These are phyloP conservation scores for Plebejus anna DNA, from an alignment of 2,888 invertebrate species.

Conservation along the genomic window DNA sequence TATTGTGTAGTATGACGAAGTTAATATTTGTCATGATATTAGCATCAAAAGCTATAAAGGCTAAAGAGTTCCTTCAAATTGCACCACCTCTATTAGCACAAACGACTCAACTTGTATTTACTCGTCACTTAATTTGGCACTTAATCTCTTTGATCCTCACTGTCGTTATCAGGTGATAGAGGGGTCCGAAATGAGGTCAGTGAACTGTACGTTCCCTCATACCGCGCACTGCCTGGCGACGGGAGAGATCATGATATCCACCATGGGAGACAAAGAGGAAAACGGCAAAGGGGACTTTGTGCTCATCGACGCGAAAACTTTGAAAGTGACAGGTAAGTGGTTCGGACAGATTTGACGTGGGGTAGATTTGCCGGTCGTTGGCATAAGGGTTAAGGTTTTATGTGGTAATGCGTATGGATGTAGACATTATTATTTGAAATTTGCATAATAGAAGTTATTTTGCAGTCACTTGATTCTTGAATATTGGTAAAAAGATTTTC, in stretches of 20 bases:
- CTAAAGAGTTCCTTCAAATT: neutral
- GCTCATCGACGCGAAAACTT: slow-evolving; percentile 89
- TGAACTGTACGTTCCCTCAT: slow-evolving; percentile 92
- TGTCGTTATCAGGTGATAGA: slow-evolving; percentile 86
- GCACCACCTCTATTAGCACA: neutral
- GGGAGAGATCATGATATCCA: slow-evolving; percentile 97
- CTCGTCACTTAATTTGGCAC: slow-evolving; percentile 22
- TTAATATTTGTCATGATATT: too few relatives aligned
- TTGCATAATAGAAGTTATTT: too few relatives aligned
- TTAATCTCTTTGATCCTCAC: slow-evolving; percentile 41
- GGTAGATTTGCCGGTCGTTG: slow-evolving; percentile 32
- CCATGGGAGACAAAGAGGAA: slow-evolving; percentile 93
- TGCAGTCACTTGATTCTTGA: too few relatives aligned
- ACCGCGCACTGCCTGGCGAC: slow-evolving; percentile 95
- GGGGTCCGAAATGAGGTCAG: slow-evolving; percentile 86
- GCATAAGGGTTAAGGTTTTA: neutral
- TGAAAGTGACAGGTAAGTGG: slow-evolving; percentile 84
- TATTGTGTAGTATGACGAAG: too few relatives aligned
- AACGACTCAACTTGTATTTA: neutral
- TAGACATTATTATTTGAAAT: neutral
- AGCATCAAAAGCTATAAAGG: neutral
- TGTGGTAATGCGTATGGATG: neutral
- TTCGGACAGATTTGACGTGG: slow-evolving; percentile 39
- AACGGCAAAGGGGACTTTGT: slow-evolving; percentile 93
- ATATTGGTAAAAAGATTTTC: too few relatives aligned